Conservation (phyloP, 2,113 vertebrate genomes). For the Corynorhinus townsendii region DNA sequence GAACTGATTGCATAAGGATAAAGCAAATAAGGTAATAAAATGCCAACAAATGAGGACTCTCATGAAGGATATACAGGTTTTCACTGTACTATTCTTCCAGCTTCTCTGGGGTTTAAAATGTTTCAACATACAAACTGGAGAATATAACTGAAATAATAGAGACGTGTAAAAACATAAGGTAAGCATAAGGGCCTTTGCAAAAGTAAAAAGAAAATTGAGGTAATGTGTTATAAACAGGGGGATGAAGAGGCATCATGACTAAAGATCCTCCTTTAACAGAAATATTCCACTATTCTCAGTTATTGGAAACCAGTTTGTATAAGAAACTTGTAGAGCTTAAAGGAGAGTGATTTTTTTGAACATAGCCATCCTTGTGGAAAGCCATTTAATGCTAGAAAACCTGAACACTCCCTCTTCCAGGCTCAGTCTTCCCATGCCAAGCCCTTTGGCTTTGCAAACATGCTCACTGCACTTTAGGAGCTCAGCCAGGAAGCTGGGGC, state of each 20-base stretch:
- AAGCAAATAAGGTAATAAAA: background rate
- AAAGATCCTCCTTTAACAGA: background rate
- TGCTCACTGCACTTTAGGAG: background rate
- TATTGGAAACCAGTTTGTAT: background rate
- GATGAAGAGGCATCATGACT: background rate
- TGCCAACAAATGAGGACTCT: background rate
- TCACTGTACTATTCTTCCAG: background rate
- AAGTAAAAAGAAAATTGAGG: background rate
- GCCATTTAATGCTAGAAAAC: background rate
- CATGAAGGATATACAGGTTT: background rate
- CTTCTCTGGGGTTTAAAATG: background rate
- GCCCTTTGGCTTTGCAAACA: background rate
- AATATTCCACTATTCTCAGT: background rate
- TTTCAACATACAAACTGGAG: background rate
- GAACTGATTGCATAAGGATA: background rate
- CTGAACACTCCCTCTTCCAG: too few species aligned
- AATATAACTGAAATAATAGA: background rate
- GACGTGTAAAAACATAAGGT: background rate
- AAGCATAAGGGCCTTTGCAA: background rate
- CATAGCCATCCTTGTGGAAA: background rate
- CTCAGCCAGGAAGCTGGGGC: background rate
- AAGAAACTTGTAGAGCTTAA: background rate
- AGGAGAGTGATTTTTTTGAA: constrained; percentile 3
- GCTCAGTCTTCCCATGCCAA: background rate
- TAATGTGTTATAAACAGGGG: background rate